Evolutionary conservation across 2,797 vertebrate species (phyloP).

Genomic region (Cuniculus paca): DNA sequence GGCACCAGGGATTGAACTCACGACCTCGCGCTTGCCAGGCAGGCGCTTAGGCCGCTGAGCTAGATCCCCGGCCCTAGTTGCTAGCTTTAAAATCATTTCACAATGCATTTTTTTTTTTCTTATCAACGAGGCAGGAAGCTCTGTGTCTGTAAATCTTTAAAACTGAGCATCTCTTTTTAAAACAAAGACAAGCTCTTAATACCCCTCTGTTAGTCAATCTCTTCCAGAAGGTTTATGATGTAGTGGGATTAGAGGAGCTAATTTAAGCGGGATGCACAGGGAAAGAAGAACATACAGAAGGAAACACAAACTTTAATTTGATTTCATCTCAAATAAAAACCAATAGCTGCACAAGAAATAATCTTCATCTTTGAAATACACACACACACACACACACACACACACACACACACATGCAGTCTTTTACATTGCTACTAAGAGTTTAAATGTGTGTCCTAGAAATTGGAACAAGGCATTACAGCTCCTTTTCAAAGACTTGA

Average conservation of each 20-base stretch:
- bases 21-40: too few relatives aligned
- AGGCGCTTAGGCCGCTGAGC: too few relatives aligned
- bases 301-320: background rate
- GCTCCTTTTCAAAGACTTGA: conserved; percentile 54
- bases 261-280: background rate
- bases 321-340: conserved; percentile 28
- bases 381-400: background rate
- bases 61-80: too few relatives aligned
- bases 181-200: conserved; percentile 7
- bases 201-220: conserved; percentile 9
- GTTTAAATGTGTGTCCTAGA: background rate
- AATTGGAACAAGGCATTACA: background rate
- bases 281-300: background rate
- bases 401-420: background rate
- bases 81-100: conserved; percentile 66
- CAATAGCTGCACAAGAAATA: conserved; percentile 2
- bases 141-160: conserved; percentile 37
- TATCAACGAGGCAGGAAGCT: conserved; percentile 54
- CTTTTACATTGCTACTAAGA: conserved; percentile 10
- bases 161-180: conserved; percentile 10
- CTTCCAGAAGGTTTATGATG: conserved; percentile 31
- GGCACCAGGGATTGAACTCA: too few relatives aligned
- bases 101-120: conserved; percentile 45
- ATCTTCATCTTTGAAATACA: conserved; percentile 11
- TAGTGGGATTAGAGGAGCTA: background rate